These are phyloP conservation scores for Grapholita molesta DNA, from an alignment of 1,140 invertebrate species.

Conservation along the genomic window DNA sequence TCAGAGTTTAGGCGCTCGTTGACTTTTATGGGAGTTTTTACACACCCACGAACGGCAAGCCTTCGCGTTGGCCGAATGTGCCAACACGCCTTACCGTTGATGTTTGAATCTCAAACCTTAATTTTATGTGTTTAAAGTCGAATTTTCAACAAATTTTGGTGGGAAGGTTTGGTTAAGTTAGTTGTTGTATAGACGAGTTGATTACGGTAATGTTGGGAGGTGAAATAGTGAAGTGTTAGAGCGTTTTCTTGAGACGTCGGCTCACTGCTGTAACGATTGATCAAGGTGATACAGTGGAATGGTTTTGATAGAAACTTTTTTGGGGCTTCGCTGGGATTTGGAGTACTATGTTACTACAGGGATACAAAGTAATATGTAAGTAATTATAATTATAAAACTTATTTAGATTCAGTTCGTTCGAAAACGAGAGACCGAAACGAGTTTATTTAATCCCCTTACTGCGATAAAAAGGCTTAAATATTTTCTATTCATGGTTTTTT, in stretches of 20 bases:
- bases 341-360: not conserved
- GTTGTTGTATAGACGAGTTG: conserved; percentile 37
- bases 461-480: too few relatives aligned
- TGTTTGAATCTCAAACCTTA: not conserved
- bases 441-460: too few relatives aligned
- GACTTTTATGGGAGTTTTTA: conserved; percentile 69
- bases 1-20: conserved; percentile 53
- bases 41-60: conserved; percentile 43
- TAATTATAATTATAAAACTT: not conserved
- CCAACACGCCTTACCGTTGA: conserved; percentile 27
- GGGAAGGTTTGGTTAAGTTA: not conserved
- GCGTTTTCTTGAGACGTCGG: conserved; percentile 2
- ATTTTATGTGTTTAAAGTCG: not conserved
- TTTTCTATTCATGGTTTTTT: too few relatives aligned
- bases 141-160: not conserved
- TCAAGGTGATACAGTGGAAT: not conserved
- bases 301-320: not conserved
- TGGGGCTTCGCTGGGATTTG: not conserved
- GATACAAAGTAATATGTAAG: too few relatives aligned
- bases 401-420: not conserved
- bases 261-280: conserved; percentile 3
- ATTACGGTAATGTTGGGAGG: conserved; percentile 60
- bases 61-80: conserved; percentile 18
- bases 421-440: too few relatives aligned
- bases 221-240: conserved; percentile 42